These are phyloP conservation scores for Pterostichus madidus DNA, from an alignment of 2,888 invertebrate species.

Conservation along the genomic window DNA sequence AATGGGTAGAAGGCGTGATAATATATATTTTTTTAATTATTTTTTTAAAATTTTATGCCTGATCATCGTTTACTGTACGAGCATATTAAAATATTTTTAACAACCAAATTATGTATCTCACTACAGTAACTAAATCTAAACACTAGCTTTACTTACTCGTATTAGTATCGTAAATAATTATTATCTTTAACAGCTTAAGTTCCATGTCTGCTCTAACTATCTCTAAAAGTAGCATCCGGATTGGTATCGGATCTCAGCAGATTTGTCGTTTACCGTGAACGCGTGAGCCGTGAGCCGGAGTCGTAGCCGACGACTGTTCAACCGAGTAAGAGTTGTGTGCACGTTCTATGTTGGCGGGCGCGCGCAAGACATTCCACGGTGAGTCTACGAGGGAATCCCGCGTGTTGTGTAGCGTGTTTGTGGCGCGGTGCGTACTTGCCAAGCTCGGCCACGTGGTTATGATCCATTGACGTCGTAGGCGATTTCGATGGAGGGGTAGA, in stretches of 20 bases:
- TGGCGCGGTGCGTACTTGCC: conserved; percentile 8
- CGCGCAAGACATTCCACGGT: conserved; percentile 41
- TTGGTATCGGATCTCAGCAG: neutral
- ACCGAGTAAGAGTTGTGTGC: neutral
- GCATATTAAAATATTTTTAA: too few relatives aligned
- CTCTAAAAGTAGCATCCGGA: conserved; percentile 10
- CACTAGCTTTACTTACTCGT: too few relatives aligned
- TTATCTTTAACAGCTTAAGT: too few relatives aligned
- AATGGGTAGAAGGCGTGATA: too few relatives aligned
- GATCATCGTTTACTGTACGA: too few relatives aligned
- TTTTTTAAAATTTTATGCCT: too few relatives aligned
- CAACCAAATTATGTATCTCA: too few relatives aligned
- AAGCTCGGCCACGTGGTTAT: neutral
- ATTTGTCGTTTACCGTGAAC: neutral
- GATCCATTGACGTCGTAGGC: neutral
- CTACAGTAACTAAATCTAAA: too few relatives aligned
- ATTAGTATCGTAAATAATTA: too few relatives aligned
- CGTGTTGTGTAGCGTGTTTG: neutral
- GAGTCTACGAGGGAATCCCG: conserved; percentile 50
- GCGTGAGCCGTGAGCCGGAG: neutral
- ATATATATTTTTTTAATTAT: too few relatives aligned
- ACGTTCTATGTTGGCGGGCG: neutral
- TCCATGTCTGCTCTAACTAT: neutral
- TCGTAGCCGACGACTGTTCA: neutral
- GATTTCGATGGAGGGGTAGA: neutral